Evolutionary conservation across 2,113 vertebrate species (phyloP), one percentile per base, ranked within the genome.

Genomic region (Miniopterus natalensis): DNA sequence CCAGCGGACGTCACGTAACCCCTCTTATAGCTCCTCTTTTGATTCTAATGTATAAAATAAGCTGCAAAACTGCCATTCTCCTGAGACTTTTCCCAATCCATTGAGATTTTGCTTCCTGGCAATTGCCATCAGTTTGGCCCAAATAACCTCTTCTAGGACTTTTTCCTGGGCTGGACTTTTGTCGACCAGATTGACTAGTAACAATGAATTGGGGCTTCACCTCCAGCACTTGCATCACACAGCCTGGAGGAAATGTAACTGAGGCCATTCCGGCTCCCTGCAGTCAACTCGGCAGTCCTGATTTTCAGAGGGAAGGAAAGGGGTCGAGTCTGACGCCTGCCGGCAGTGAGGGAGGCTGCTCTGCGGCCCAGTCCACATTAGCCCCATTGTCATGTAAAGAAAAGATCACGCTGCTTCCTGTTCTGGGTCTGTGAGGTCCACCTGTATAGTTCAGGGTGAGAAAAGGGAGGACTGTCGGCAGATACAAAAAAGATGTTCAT

Each of bases 371-470:
- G 6, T 66, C 55, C 20, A 5, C 36, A 51, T 40, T 3, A 31
- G 61, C 74, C 42, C 51, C 27, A 0, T 49, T 84, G 92, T 79
- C 25, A 8, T 10, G 5, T 1, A 20, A 29, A 81, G 73, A 87
- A 71, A 55, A 88, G 90, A 2, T 84, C 59, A 18, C 29, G 5
- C 55, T 84, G 61, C 63, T 94, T 93, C 96, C 86, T 94, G 79
- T 63, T 18, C 42, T 65, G n/a, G 75, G 92, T 89, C 93, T 92
- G 40, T 1, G 27, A 78, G 49, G 47, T 36, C 95, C 68, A 53
- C 86, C 61, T 1, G 0, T 57, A 47, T 27, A 8, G 42, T 65
- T 49, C 59, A 78, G 74, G 61, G 42, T 31, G 27, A 81, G 77
- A 95, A 92, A 94, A 86, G 27, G 83, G 65, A 90, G 40, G 40